Evolutionary conservation across 2,113 vertebrate genomes (phyloP).

Genomic region (Gasterosteus nipponicus): DNA sequence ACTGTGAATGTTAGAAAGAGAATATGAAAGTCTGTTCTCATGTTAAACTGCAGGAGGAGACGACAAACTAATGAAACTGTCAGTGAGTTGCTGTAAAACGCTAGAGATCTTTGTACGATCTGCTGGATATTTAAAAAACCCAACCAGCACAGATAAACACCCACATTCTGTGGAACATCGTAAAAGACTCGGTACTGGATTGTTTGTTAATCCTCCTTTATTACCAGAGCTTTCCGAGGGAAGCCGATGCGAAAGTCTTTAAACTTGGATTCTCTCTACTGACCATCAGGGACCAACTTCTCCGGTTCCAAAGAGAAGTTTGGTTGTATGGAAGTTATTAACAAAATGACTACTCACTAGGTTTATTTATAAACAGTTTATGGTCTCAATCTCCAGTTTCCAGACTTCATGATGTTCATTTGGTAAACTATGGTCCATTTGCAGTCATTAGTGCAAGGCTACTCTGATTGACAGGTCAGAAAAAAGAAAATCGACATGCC

Average conservation of each 20-base stretch:
- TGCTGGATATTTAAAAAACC: background rate
- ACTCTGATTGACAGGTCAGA: too few relatives aligned
- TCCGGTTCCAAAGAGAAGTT: too few relatives aligned
- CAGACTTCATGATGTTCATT: too few relatives aligned
- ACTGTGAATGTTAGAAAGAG: background rate
- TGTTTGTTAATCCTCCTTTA: slow-evolving; percentile 5
- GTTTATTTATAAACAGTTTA: too few relatives aligned
- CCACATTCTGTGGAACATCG: background rate
- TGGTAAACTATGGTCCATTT: too few relatives aligned
- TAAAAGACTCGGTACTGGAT: slow-evolving; percentile 14
- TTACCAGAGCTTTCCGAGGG: background rate
- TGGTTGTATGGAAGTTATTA: too few relatives aligned
- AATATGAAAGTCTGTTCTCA: background rate
- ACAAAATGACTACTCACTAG: background rate
- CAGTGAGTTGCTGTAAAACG: background rate
- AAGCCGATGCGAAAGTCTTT: background rate
- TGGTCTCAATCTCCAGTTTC: too few relatives aligned
- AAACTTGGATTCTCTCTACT: background rate
- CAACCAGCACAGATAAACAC: background rate
- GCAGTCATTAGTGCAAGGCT: too few relatives aligned
- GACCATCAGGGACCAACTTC: too few relatives aligned
- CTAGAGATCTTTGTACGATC: background rate
- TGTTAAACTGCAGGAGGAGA: slow-evolving; percentile 30
- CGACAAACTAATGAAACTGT: slow-evolving; percentile 32
- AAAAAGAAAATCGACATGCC: too few relatives aligned